Evolutionary conservation across 2,797 vertebrate species (phyloP).

Genomic region (Anguilla marmorata): DNA sequence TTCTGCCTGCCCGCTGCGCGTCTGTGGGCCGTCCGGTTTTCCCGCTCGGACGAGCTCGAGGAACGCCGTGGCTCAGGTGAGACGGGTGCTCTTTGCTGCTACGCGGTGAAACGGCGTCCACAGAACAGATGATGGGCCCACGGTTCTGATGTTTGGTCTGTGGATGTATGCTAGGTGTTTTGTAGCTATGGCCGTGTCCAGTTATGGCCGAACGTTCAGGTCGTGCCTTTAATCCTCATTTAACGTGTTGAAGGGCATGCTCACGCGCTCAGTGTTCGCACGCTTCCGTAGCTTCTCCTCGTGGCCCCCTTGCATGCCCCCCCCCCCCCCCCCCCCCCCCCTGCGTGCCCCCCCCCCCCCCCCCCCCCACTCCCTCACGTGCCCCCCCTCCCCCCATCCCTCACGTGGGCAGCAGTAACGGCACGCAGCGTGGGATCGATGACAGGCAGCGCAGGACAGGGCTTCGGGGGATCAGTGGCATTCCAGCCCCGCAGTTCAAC

Average conservation of each 20-base stretch:
- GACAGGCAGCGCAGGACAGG: background rate
- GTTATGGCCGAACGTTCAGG: too few species aligned
- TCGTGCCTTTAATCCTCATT: too few species aligned
- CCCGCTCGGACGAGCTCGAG: background rate
- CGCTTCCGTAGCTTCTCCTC: background rate
- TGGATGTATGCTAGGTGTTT: background rate
- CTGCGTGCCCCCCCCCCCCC: too few species aligned
- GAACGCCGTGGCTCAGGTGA: background rate
- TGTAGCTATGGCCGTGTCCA: background rate
- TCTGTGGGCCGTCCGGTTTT: too few species aligned
- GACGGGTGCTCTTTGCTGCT: background rate
- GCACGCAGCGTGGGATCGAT: background rate
- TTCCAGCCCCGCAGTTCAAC: background rate
- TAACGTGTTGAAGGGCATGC: too few species aligned
- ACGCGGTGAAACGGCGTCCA: background rate
- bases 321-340: too few species aligned
- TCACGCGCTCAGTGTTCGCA: too few species aligned
- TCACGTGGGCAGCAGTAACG: background rate
- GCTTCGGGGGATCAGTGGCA: background rate
- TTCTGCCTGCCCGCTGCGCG: background rate
- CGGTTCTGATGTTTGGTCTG: background rate
- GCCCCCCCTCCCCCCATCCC: background rate
- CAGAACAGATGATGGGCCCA: background rate
- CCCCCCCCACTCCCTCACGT: too few species aligned
- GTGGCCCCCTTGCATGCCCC: background rate